Conservation (phyloP, 2,888 invertebrate species). For the Sphaeridia pumilis region DNA sequence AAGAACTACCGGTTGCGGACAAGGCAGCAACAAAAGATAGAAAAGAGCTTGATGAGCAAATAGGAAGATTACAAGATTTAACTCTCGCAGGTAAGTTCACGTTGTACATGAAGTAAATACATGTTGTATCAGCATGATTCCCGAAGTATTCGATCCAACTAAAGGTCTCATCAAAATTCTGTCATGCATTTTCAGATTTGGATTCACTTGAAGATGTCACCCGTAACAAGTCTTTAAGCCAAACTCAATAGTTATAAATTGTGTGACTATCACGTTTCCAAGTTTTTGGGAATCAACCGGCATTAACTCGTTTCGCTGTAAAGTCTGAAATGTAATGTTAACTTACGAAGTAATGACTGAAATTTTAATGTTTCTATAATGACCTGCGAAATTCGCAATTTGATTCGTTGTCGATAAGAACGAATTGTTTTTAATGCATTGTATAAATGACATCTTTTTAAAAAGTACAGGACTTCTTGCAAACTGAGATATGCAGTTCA, state of each 20-base stretch:
- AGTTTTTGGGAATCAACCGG: too few relatives aligned
- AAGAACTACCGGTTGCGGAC: too few relatives aligned
- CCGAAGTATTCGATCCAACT: too few relatives aligned
- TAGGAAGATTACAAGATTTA: not conserved
- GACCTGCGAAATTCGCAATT: conserved; percentile 15
- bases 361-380: conserved; percentile 1
- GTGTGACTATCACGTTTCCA: too few relatives aligned
- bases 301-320: too few relatives aligned
- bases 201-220: not conserved
- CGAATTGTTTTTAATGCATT: conserved; percentile 1
- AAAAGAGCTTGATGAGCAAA: not conserved
- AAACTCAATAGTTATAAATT: conserved; percentile 5
- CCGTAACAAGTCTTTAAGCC: not conserved
- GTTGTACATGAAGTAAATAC: not conserved
- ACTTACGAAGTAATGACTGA: too few relatives aligned
- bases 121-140: not conserved
- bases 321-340: too few relatives aligned
- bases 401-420: too few relatives aligned
- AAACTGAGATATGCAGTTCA: conserved; percentile 17
- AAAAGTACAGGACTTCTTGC: conserved; percentile 20
- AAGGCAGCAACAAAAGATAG: too few relatives aligned
- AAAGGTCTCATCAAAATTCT: not conserved
- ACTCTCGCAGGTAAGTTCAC: not conserved
- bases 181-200: not conserved
- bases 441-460: conserved; percentile 16